Evolutionary conservation across 2,888 invertebrate genomes (phyloP).

Genomic region (Blastobasis lacticolella): DNA sequence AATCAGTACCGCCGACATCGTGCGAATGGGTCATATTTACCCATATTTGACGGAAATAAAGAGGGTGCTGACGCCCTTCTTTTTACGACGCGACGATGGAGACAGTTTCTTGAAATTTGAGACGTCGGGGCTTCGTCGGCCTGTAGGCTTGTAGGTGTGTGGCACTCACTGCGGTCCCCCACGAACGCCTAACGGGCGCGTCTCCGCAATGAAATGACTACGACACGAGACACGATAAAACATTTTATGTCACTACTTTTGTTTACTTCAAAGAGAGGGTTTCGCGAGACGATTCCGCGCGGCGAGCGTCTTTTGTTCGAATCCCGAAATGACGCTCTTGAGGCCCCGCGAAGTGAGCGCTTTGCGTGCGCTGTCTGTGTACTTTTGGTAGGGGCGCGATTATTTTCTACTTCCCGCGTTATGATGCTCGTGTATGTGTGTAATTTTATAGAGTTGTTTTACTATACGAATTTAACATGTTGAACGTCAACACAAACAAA

Average conservation of each 20-base stretch:
- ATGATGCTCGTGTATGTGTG: not conserved
- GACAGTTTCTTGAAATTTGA: constrained; percentile 57
- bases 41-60: constrained; percentile 16
- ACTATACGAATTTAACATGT: not conserved
- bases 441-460: not conserved
- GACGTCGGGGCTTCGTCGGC: constrained; percentile 31
- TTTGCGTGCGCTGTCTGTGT: too few species aligned
- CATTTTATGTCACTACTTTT: constrained; percentile 57
- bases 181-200: constrained; percentile 20
- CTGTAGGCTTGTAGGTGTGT: not conserved
- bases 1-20: not conserved
- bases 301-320: constrained; percentile 26
- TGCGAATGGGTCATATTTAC: not conserved
- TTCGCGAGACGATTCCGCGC: constrained; percentile 30
- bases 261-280: constrained; percentile 50
- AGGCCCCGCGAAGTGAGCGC: constrained; percentile 3
- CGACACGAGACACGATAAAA: constrained; percentile 50
- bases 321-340: constrained; percentile 5
- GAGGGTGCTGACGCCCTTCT: constrained; percentile 31
- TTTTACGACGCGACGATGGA: constrained; percentile 45
- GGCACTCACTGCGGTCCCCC: constrained; percentile 25
- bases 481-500: not conserved
- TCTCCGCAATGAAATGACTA: constrained; percentile 26
- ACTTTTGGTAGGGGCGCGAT: too few species aligned
- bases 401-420: too few species aligned